phyloP scores from a whole-genome alignment of 2,888 invertebrate genomes.

The Papilio protenor region DNA sequence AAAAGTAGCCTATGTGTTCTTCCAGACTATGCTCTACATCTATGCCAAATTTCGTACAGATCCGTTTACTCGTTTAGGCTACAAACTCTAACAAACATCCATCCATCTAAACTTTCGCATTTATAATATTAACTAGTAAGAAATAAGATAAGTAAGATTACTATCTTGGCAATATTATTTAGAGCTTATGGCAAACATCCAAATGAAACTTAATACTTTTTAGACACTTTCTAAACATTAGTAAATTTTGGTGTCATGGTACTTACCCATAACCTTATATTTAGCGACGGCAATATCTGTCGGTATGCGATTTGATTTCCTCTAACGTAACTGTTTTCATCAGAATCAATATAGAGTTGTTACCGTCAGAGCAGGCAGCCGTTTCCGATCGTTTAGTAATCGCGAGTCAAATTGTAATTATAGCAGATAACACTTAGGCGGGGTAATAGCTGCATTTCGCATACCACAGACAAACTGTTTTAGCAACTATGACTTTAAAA shows the following conservation, averaged over 20 bases:
- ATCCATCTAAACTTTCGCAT: no score
- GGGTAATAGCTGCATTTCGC: conserved; percentile 61
- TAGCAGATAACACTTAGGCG: conserved; percentile 52
- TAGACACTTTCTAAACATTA: not conserved
- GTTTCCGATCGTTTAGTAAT: conserved; percentile 44
- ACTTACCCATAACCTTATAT: not conserved
- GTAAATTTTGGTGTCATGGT: not conserved
- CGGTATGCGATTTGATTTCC: not conserved
- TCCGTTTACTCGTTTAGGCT: no score
- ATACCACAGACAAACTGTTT: conserved; percentile 59
- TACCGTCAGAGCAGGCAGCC: conserved; percentile 45
- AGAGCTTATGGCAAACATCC: not conserved
- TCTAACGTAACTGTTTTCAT: conserved; percentile 21
- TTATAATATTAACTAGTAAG: no score
- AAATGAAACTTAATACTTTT: not conserved
- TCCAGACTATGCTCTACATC: no score
- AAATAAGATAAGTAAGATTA: no score
- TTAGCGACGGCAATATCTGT: conserved; percentile 9
- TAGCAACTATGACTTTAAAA: conserved; percentile 48
- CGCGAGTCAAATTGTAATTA: conserved; percentile 55
- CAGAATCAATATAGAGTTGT: conserved; percentile 33
- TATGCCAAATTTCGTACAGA: no score
- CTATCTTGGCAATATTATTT: not conserved
- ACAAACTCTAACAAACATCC: no score
- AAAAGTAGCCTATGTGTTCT: no score